A percentile compares a stretch with the other conserved stretches of the same genome.
Conservation (phyloP, 1,140 invertebrate species). For the Achroia grisella region DNA sequence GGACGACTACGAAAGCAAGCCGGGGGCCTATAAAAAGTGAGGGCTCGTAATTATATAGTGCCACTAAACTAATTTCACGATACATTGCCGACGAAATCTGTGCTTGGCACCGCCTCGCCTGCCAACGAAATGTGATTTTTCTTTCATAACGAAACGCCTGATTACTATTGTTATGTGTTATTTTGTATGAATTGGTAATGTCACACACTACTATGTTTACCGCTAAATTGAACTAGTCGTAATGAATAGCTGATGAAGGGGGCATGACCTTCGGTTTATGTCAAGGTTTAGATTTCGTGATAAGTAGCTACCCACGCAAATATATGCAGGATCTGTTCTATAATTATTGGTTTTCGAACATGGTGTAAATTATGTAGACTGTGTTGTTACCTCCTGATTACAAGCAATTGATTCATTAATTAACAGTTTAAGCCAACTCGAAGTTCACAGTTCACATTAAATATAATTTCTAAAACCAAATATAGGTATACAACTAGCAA, state of each 20-base stretch:
- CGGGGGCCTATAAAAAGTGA: slow-evolving; percentile 56
- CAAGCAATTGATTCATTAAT: too few species aligned
- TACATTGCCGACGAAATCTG: slow-evolving; percentile 72
- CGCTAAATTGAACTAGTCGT: slow-evolving; percentile 1
- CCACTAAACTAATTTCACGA: slow-evolving; percentile 73
- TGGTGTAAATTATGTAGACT: not conserved
- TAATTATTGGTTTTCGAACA: not conserved
- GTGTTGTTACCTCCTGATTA: too few species aligned
- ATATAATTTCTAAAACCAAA: too few species aligned
- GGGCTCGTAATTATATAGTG: slow-evolving; percentile 70
- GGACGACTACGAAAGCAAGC: slow-evolving; percentile 20
- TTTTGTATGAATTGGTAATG: slow-evolving; percentile 67
- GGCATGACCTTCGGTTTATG: slow-evolving; percentile 19
- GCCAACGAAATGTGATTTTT: slow-evolving; percentile 61
- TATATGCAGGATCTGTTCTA: not conserved
- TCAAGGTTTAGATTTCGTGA: slow-evolving; percentile 12
- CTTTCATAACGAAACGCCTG: slow-evolving; percentile 45
- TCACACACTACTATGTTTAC: slow-evolving; percentile 9
- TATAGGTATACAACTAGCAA: too few species aligned
- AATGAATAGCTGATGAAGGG: slow-evolving; percentile 31
- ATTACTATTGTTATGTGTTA: slow-evolving; percentile 67
- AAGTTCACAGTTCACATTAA: too few species aligned
- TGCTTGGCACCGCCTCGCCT: slow-evolving; percentile 66
- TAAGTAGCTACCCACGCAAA: not conserved
- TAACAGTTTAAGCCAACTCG: too few species aligned